phyloP scores from a whole-genome alignment of 2,113 vertebrate species.

The Dicrurus megarhynchus region DNA sequence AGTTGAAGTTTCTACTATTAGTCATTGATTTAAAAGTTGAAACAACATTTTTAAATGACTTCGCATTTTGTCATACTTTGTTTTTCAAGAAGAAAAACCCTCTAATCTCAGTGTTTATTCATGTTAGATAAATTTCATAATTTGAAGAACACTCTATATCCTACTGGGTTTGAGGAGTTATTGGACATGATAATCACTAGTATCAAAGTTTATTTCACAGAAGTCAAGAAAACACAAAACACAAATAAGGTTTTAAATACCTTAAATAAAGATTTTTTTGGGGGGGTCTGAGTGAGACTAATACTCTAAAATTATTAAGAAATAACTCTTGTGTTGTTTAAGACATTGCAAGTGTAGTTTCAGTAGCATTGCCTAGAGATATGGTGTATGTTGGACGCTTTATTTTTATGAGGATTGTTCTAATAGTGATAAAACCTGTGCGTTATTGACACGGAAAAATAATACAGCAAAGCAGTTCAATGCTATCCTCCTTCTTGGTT shows the following conservation, averaged over 20 bases:
- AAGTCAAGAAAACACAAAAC: not conserved
- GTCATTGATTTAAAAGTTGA: not conserved
- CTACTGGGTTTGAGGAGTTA: not conserved
- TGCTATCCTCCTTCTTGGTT: not conserved
- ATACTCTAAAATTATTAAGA: not conserved
- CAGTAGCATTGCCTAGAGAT: not conserved
- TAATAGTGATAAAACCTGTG: not conserved
- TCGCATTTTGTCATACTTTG: not conserved
- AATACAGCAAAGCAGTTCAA: not conserved
- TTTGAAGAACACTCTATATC: not conserved
- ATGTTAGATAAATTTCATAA: not conserved
- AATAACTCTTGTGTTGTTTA: not conserved
- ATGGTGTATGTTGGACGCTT: not conserved
- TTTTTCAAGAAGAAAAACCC: not conserved
- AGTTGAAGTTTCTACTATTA: not conserved
- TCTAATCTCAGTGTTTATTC: not conserved
- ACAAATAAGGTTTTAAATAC: not conserved
- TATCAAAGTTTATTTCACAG: not conserved
- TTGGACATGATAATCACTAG: not conserved
- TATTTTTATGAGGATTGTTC: not conserved
- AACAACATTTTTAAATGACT: not conserved
- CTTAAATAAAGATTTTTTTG: not conserved
- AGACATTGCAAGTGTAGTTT: not conserved
- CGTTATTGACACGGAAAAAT: not conserved
- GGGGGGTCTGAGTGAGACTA: not conserved